Percentiles rank a stretch among this genome's conserved stretches.
Evolutionary conservation across 2,797 vertebrate species (phyloP).

Genomic region (Anomalospiza imberbis): DNA sequence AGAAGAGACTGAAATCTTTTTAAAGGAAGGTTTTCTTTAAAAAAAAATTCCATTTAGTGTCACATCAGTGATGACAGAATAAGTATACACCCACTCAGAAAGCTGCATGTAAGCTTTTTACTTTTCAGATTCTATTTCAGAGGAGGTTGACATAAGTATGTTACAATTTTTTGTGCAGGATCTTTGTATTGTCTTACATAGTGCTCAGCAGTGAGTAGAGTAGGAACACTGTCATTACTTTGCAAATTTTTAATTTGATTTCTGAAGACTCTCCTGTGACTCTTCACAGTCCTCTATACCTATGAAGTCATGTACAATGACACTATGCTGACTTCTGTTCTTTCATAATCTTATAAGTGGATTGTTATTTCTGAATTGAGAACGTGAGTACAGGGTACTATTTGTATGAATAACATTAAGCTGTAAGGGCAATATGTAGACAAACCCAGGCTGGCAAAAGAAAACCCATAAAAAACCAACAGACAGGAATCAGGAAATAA

Average conservation of each 20-base stretch:
- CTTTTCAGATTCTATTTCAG: not conserved
- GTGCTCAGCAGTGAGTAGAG: not conserved
- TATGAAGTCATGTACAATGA: not conserved
- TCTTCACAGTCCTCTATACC: not conserved
- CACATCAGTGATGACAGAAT: not conserved
- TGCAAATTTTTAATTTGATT: not conserved
- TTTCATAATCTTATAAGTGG: not conserved
- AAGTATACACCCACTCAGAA: not conserved
- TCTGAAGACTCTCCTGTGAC: not conserved
- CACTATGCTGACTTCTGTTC: not conserved
- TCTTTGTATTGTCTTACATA: not conserved
- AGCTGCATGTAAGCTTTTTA: not conserved
- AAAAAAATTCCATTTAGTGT: not conserved
- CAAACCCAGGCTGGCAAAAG: not conserved
- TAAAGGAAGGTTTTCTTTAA: not conserved
- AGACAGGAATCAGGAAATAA: not conserved
- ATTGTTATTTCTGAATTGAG: not conserved
- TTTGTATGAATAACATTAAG: not conserved
- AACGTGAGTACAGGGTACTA: not conserved
- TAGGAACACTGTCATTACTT: not conserved
- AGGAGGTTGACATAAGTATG: not conserved
- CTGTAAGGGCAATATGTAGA: not conserved
- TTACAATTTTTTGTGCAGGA: not conserved
- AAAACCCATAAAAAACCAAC: not conserved
- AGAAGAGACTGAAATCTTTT: not conserved